These are phyloP conservation scores for Proales similis DNA, from an alignment of 1,140 invertebrate species.

Conservation along the genomic window DNA sequence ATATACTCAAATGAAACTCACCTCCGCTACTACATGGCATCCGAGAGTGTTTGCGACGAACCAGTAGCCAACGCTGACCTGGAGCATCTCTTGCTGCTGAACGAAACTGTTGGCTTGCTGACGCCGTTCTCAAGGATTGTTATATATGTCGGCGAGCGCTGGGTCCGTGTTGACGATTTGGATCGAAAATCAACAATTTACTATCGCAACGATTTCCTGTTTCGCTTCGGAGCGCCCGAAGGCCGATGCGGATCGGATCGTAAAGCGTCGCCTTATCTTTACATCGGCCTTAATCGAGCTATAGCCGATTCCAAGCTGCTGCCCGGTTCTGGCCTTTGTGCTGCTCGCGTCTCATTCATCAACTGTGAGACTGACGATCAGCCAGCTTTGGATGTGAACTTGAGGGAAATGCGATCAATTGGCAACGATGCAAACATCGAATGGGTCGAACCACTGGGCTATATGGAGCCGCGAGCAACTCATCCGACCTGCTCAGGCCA, in stretches of 20 bases:
- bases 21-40: slow-evolving; percentile 29
- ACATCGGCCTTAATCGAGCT: slow-evolving; percentile 28
- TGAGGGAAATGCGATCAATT: slow-evolving; percentile 6
- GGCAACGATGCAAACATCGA: slow-evolving; percentile 2
- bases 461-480: slow-evolving; percentile 15
- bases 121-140: slow-evolving; percentile 17
- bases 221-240: neutral
- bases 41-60: slow-evolving; percentile 26
- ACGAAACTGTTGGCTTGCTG: slow-evolving; percentile 12
- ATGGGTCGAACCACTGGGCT: slow-evolving; percentile 16
- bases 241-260: slow-evolving; percentile 5
- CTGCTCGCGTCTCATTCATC: slow-evolving; percentile 16
- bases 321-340: slow-evolving; percentile 27
- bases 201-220: slow-evolving; percentile 22
- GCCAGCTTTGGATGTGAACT: slow-evolving; percentile 18
- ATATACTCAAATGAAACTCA: slow-evolving; percentile 29
- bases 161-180: slow-evolving; percentile 28
- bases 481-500: slow-evolving; percentile 9
- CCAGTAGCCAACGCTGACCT: neutral
- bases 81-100: slow-evolving; percentile 5
- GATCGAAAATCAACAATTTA: slow-evolving; percentile 19
- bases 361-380: slow-evolving; percentile 3
- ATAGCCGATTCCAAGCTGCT: neutral
- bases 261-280: slow-evolving; percentile 17
- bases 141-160: slow-evolving; percentile 15